These are phyloP conservation scores for Bovichtus diacanthus DNA, from an alignment of 2,797 vertebrate species.

Conservation along the genomic window DNA sequence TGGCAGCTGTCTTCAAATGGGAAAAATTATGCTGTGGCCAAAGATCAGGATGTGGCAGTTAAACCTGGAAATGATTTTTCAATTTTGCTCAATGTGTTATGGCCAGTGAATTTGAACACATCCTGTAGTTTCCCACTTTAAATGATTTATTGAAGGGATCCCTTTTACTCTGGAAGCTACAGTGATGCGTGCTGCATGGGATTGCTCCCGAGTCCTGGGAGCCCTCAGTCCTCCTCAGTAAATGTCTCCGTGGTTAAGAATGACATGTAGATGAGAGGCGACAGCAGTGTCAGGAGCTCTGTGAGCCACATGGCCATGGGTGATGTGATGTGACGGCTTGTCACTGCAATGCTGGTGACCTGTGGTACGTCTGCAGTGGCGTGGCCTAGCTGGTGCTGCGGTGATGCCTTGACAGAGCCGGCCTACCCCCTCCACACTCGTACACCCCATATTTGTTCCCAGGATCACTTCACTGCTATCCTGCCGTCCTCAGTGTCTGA, in stretches of 20 bases:
- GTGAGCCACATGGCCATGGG: constrained; percentile 75
- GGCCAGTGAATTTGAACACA: background rate
- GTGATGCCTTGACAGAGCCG: constrained; percentile 58
- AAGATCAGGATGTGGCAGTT: constrained; percentile 44
- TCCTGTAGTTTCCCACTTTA: constrained; percentile 15
- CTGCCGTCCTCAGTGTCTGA: constrained; percentile 15
- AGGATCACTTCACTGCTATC: constrained; percentile 31
- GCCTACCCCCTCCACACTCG: background rate
- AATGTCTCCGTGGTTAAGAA: constrained; percentile 67
- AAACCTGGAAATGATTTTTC: constrained; percentile 38
- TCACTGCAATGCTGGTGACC: constrained; percentile 79
- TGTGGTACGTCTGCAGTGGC: constrained; percentile 68
- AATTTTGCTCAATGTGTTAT: background rate
- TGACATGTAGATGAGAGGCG: constrained; percentile 80
- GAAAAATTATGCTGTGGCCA: constrained; percentile 40
- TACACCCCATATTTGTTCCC: constrained; percentile 26
- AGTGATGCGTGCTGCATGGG: constrained; percentile 8
- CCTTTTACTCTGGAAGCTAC: constrained; percentile 26
- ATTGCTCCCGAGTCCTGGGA: constrained; percentile 35
- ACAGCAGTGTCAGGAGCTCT: constrained; percentile 83
- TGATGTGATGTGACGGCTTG: constrained; percentile 86
- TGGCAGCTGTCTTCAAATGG: constrained; percentile 39
- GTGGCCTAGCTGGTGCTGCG: constrained; percentile 67
- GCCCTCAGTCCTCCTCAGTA: constrained; percentile 55
- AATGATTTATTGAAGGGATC: constrained; percentile 32